Percentiles rank a stretch among this genome's conserved stretches.
Conservation (phyloP, 2,113 vertebrate genomes). For the Fregata magnificens region DNA sequence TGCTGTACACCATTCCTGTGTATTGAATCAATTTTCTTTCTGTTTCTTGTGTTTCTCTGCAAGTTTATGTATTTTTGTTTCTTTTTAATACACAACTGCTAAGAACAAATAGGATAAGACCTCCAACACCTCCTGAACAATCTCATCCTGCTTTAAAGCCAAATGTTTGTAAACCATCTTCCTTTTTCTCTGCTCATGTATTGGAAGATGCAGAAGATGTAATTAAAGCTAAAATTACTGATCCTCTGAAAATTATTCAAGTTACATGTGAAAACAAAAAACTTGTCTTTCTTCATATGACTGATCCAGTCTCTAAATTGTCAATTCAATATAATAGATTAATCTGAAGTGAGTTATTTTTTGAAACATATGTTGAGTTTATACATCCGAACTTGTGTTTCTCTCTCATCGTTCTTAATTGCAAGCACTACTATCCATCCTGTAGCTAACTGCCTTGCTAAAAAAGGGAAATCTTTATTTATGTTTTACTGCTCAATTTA, state of each 20-base stretch:
- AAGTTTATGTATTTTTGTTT: not conserved
- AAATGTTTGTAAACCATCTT: not conserved
- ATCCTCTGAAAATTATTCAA: not conserved
- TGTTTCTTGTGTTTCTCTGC: not conserved
- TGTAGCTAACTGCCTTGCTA: not conserved
- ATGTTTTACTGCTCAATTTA: not conserved
- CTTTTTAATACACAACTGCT: not conserved
- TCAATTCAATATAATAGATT: constrained; percentile 77
- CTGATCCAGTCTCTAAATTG: constrained; percentile 53
- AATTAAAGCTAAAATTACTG: not conserved
- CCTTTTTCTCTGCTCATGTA: not conserved
- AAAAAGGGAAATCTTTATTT: not conserved
- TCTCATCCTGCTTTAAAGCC: not conserved
- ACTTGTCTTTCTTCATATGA: not conserved
- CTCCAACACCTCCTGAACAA: not conserved
- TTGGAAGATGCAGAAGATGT: not conserved
- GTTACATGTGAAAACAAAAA: not conserved
- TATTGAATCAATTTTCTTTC: not conserved
- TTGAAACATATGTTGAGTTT: not conserved
- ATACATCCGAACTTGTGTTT: not conserved
- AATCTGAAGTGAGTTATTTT: constrained; percentile 74
- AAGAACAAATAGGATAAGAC: not conserved
- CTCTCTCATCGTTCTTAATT: not conserved
- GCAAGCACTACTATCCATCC: not conserved
- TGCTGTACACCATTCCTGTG: not conserved